Base-by-base conservation (phyloP, 2,888 invertebrate species). In the Sarcophaga subvicina region DNA sequence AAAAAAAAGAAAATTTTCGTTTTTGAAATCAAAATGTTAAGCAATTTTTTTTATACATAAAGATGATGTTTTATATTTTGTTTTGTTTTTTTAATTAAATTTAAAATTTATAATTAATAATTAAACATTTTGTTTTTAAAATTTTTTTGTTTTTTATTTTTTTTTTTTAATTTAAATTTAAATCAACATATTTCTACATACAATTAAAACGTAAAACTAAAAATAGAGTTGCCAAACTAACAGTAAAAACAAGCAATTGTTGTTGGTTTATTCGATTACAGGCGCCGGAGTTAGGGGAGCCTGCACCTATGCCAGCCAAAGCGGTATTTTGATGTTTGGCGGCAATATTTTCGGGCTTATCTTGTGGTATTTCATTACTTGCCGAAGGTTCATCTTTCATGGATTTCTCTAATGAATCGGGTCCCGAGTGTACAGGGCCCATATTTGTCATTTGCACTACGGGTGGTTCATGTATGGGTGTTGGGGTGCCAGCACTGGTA, bases 401-500 rank as follows among this genome's bases (percentile, higher is more conserved):
- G 12, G 92, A 90, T 69, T 91, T 91, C 85, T 92, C 92, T 60
- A 92, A 83, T 1, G 91, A 89, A 87, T 92, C 92, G 10, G 91
- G 91, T 10, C 92, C 92, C 22, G 92, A 92, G 25, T 92, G 91
- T 59, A 90, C 88, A 4, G 86, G 90, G 2, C 92, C 92, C 81
- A 92, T 88, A 22, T 91, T 90, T 75, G 92, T 90, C 37, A 92
- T 82, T 47, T 90, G 90, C n/a, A 93, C 91, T 82, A 93, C 90
- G n/a, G 94, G 93, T 14, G 94, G 94, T 83, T 94, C 93, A 27
- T 91, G 90, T 71, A 93, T 92, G 17, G 94, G 94, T 81, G 93
- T 93, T 2, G 93, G 93, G 54, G 95, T 95, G 71, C 94, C 94
- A 27, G 94, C 94, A 70, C 94, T 94, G 47, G 94, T 92, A 72